Evolutionary conservation across 2,113 vertebrate species (phyloP), one percentile per base, ranked within the genome.

Genomic region (Zosterops lateralis): DNA sequence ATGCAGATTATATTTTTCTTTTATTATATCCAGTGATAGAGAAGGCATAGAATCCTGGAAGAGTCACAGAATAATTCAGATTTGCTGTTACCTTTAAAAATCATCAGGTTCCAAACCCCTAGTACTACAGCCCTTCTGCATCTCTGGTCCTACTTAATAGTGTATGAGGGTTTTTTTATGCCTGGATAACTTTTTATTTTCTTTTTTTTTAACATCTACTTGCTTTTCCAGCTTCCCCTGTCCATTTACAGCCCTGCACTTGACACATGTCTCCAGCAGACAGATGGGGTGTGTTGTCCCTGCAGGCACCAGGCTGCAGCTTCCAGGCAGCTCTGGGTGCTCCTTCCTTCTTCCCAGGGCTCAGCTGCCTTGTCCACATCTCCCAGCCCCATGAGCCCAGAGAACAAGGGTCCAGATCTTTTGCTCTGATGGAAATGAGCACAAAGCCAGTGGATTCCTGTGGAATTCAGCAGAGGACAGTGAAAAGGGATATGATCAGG

Each of bases 281-380:
- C 47, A 5, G 2, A 28, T 17, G 28, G 6, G 31, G 3, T 32
- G 21, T 42, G 14, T 18, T 56, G 17, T 45, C 28, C 6, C 7
- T 42, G 26, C 31, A 16, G 24, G 22, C 4, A 17, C 18, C 40
- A 61, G n/a, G 4, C 7, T 25, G 28, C 40, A 32, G 8, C 8
- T 40, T 12, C 13, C 19, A 18, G 44, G 36, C 2, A 1, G 14
- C 40, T 38, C 31, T 1, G 0, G 21, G 6, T 53, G n/a, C 21
- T 71, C 13, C 13, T 62, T 67, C 14, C 66, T 25, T 47, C 57
- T 68, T 38, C 9, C 29, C 31, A 31, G 34, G 67, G 58, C 72
- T 64, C 19, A 73, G 32, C 22, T 54, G 34, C 2, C 1, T 68
- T 40, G 20, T 32, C 36, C n/a, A 16, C 50, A 17, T 62, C 45